Evolutionary conservation across 2,113 vertebrate species (phyloP).

Genomic region (Rutilus rutilus): DNA sequence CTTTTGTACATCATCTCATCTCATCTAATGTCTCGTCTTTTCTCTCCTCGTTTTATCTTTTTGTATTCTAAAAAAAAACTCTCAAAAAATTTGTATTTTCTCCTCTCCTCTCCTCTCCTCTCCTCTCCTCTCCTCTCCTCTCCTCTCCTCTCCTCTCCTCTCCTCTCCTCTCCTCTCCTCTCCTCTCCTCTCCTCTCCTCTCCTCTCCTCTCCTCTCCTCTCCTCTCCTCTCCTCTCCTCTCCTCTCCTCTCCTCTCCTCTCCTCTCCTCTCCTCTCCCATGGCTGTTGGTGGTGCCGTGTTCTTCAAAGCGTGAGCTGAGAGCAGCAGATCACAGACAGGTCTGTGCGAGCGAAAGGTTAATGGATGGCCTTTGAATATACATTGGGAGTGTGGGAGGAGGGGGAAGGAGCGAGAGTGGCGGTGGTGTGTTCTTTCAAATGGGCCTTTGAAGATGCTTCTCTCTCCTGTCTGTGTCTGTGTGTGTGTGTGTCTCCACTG

Average conservation of each 20-base stretch:
- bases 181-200: conserved; percentile 11
- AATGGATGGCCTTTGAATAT: conserved; percentile 82
- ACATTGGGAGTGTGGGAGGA: conserved; percentile 68
- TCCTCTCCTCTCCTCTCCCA: conserved; percentile 48
- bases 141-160: conserved; percentile 36
- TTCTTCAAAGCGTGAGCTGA: conserved; percentile 78
- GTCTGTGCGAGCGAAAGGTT: conserved; percentile 78
- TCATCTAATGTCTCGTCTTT: neutral
- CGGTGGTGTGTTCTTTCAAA: conserved; percentile 69
- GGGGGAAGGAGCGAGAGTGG: conserved; percentile 30
- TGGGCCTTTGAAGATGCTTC: conserved; percentile 74
- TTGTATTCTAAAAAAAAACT: neutral
- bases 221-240: conserved; percentile 14
- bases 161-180: conserved; percentile 24
- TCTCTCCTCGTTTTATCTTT: neutral
- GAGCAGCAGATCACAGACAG: conserved; percentile 77
- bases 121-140: conserved; percentile 37
- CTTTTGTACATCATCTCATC: neutral
- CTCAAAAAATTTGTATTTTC: neutral
- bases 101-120: neutral
- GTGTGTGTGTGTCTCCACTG: conserved; percentile 31
- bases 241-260: conserved; percentile 41
- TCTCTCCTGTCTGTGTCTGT: conserved; percentile 37
- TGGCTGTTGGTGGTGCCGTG: conserved; percentile 51
- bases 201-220: conserved; percentile 36